Percentiles rank a stretch among this genome's conserved stretches.
Evolutionary conservation across 35 echinoderm and acorn worm genomes (phyloP).

Genomic region (Strongylocentrotus purpuratus): DNA sequence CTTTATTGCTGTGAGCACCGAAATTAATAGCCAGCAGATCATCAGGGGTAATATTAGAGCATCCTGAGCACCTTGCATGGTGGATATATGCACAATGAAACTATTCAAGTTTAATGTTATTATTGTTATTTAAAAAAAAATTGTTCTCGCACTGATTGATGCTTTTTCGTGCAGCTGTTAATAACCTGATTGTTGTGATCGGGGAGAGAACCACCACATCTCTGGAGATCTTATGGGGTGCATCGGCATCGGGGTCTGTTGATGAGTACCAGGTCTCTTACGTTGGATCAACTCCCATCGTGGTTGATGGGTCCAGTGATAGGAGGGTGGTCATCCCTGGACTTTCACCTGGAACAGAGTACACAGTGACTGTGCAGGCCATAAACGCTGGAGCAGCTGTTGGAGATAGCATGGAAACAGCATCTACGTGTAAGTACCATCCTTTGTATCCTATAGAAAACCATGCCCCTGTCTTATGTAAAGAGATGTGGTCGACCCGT

Average conservation of each 20-base stretch:
- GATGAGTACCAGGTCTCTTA: neutral
- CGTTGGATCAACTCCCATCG: neutral
- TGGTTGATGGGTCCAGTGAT: neutral
- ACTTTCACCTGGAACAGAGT: constrained; percentile 16
- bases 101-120: too few relatives aligned
- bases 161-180: neutral
- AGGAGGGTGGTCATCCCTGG: neutral
- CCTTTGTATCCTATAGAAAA: neutral
- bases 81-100: too few relatives aligned
- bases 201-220: constrained; percentile 14
- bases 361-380: neutral
- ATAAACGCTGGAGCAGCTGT: neutral
- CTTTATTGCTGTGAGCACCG: neutral
- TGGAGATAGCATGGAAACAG: neutral
- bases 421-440: constrained; percentile 28
- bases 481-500: too few relatives aligned
- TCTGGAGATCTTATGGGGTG: constrained; percentile 34
- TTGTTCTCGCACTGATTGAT: too few relatives aligned
- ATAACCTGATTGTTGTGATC: neutral
- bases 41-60: too few relatives aligned
- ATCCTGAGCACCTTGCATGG: too few relatives aligned
- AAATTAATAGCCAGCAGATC: neutral
- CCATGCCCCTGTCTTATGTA: too few relatives aligned
- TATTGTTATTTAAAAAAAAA: too few relatives aligned
- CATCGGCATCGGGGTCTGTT: too few relatives aligned